Evolutionary conservation across 2,113 vertebrate genomes (phyloP).

Genomic region (Xiphorhynchus elegans): DNA sequence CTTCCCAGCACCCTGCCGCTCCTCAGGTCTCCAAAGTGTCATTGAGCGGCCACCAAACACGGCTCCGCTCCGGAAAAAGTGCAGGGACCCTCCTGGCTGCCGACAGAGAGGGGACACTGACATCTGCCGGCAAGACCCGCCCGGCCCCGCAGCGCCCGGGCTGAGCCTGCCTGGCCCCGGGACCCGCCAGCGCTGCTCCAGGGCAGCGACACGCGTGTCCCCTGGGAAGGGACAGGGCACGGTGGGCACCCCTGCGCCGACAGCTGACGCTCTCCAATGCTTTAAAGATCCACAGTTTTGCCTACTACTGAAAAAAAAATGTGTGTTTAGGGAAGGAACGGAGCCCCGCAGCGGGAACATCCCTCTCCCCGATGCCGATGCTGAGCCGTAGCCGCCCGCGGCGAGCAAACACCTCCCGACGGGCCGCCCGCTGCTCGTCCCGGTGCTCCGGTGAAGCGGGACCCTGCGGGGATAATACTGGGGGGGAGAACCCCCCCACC

Average conservation of each 20-base stretch:
- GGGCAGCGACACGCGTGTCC: neutral
- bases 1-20: neutral
- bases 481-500: neutral
- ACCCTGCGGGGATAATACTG: neutral
- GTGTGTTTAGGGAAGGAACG: neutral
- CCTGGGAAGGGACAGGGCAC: neutral
- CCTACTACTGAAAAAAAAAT: neutral
- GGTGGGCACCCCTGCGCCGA: neutral
- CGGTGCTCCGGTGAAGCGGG: neutral
- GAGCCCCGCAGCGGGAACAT: neutral
- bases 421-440: neutral
- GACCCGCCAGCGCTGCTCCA: neutral
- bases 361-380: neutral
- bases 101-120: slow-evolving; percentile 50
- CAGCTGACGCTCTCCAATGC: neutral
- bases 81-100: neutral
- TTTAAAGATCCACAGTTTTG: neutral
- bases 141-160: neutral
- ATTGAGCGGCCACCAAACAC: neutral
- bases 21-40: neutral
- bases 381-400: neutral
- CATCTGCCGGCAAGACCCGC: slow-evolving; percentile 45
- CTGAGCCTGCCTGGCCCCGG: neutral
- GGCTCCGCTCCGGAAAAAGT: neutral
- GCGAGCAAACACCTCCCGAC: neutral